Conservation (phyloP, 2,888 invertebrate genomes). For the Plagiodera versicolora region DNA sequence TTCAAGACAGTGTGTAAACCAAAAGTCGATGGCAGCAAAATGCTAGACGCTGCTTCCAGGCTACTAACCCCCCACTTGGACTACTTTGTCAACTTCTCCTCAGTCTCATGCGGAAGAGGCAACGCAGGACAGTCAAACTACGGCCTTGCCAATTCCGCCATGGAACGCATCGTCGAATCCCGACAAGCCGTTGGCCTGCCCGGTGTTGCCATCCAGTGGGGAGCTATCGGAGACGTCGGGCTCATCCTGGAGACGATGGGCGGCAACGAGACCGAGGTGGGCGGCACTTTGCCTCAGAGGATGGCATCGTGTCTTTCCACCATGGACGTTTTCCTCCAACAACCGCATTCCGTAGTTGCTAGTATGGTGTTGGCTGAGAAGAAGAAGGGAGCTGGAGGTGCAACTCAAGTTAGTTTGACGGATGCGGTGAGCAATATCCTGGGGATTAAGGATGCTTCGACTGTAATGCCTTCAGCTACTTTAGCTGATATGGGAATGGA, state of each 20-base stretch:
- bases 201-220: slow-evolving; percentile 94
- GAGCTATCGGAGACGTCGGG: slow-evolving; percentile 97
- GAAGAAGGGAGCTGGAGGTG: slow-evolving; percentile 62
- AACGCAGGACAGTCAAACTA: slow-evolving; percentile 97
- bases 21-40: slow-evolving; percentile 83
- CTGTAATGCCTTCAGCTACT: slow-evolving; percentile 73
- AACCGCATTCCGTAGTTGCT: slow-evolving; percentile 79
- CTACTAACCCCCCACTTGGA: slow-evolving; percentile 78
- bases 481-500: slow-evolving; percentile 95
- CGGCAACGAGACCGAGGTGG: slow-evolving; percentile 86
- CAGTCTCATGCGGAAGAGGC: slow-evolving; percentile 91
- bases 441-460: slow-evolving; percentile 83
- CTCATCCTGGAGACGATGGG: slow-evolving; percentile 88
- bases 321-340: slow-evolving; percentile 88
- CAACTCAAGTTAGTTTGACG: slow-evolving; percentile 66
- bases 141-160: slow-evolving; percentile 94
- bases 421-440: slow-evolving; percentile 87
- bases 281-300: slow-evolving; percentile 94
- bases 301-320: slow-evolving; percentile 90
- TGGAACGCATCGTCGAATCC: slow-evolving; percentile 93
- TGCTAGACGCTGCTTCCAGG: slow-evolving; percentile 80
- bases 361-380: slow-evolving; percentile 89
- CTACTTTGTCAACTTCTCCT: slow-evolving; percentile 95
- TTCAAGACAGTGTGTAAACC: slow-evolving; percentile 81
- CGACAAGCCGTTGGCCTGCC: slow-evolving; percentile 83